Conservation (phyloP, 2,888 invertebrate species). For the Zonitis immaculata region DNA sequence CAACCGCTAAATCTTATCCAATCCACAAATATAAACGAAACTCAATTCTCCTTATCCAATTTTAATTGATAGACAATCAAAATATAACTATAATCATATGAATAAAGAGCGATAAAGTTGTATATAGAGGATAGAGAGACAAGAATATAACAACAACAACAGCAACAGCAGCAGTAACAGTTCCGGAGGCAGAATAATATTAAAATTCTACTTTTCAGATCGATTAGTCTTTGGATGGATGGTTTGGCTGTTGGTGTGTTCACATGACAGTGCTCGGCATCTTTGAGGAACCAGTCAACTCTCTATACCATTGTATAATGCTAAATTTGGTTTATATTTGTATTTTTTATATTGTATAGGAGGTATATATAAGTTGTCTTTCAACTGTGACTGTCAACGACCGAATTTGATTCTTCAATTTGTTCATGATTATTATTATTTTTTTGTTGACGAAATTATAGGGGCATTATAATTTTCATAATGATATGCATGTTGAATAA, state of each 20-base stretch:
- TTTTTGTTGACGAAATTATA: too few species aligned
- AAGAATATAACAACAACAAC: background rate
- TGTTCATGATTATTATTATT: too few species aligned
- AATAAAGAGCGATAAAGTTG: too few species aligned
- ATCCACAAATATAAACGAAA: too few species aligned
- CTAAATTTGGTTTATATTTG: too few species aligned
- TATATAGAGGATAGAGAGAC: too few species aligned
- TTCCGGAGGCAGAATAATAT: slow-evolving; percentile 23
- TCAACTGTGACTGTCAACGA: slow-evolving; percentile 42
- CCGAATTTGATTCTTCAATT: slow-evolving; percentile 40
- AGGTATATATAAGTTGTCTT: slow-evolving; percentile 29
- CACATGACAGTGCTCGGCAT: slow-evolving; percentile 16
- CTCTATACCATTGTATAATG: slow-evolving; percentile 24
- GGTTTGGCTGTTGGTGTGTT: slow-evolving; percentile 27
- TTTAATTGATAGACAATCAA: too few species aligned
- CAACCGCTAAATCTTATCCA: too few species aligned
- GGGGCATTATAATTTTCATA: slow-evolving; percentile 36
- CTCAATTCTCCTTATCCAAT: too few species aligned
- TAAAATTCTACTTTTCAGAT: slow-evolving; percentile 43
- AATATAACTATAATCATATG: too few species aligned
- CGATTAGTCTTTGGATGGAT: slow-evolving; percentile 39
- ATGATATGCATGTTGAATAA: slow-evolving; percentile 39
- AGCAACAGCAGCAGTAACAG: background rate
- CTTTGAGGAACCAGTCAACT: slow-evolving; percentile 26
- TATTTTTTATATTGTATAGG: slow-evolving; percentile 24